Evolutionary conservation across 1,140 invertebrate genomes (phyloP).

Genomic region (Coenobita brevimanus): DNA sequence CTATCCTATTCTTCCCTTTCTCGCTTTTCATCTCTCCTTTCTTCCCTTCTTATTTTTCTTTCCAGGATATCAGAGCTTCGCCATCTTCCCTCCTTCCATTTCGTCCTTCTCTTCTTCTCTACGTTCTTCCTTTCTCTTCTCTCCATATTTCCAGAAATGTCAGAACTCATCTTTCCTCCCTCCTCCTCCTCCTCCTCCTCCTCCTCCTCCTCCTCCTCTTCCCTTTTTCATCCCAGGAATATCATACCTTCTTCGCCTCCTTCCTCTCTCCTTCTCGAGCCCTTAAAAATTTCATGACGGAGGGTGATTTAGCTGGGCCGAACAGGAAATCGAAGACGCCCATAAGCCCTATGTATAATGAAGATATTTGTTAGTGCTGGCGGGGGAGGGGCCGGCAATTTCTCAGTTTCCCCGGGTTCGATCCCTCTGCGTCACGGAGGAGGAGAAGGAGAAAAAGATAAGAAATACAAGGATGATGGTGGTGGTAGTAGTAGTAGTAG

Average conservation of each 20-base stretch:
- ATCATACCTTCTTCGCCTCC: no score
- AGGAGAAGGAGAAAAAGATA: no score
- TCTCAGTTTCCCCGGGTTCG: conserved; percentile 57
- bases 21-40: no score
- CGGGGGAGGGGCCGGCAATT: conserved; percentile 53
- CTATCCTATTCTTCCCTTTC: no score
- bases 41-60: no score
- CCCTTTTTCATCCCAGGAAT: background rate
- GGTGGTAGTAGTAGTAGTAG: no score
- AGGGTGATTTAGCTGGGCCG: conserved; percentile 44
- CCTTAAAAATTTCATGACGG: conserved; percentile 52
- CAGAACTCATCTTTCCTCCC: background rate
- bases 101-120: no score
- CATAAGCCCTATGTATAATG: conserved; percentile 65
- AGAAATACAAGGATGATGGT: no score
- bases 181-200: background rate
- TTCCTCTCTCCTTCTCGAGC: background rate
- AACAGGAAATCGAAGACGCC: conserved; percentile 62
- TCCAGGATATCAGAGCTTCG: no score
- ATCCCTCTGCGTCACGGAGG: conserved; percentile 52
- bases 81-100: no score
- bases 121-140: no score
- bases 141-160: no score
- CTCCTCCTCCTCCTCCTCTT: background rate
- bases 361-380: conserved; percentile 65